Evolutionary conservation across 2,797 vertebrate species (phyloP).

Genomic region (Melanotaenia trifasciata): DNA sequence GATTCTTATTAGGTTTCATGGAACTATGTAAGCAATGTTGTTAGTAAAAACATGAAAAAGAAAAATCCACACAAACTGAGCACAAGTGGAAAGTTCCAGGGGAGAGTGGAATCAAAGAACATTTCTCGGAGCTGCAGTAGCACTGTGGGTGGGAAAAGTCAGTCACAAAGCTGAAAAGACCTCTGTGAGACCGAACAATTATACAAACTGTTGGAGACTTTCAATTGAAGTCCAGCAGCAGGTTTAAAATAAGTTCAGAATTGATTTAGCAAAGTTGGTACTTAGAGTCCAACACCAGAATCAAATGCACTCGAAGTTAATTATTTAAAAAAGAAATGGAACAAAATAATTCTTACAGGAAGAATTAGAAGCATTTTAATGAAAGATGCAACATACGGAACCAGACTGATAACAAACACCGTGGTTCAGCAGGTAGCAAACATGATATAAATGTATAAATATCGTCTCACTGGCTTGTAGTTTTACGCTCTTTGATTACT

Average conservation of each 20-base stretch:
- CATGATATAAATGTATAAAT: too few species aligned
- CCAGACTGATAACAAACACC: background rate
- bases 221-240: background rate
- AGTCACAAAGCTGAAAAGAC: conserved; percentile 31
- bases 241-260: conserved; percentile 4
- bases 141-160: conserved; percentile 13
- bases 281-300: background rate
- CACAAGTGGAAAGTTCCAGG: background rate
- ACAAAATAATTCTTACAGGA: background rate
- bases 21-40: background rate
- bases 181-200: conserved; percentile 1
- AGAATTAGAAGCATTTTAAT: background rate
- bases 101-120: conserved; percentile 20
- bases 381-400: conserved; percentile 5
- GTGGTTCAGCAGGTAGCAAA: too few species aligned
- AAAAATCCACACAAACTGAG: conserved; percentile 8
- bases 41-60: background rate
- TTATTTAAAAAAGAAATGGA: background rate
- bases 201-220: conserved; percentile 2
- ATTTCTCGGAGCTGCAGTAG: background rate
- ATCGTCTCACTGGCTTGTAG: too few species aligned
- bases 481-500: too few species aligned
- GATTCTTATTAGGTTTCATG: background rate
- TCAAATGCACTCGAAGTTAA: background rate
- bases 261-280: background rate